Evolutionary conservation across 1,140 invertebrate genomes (phyloP).

Genomic region (Bathynomus jamesi): DNA sequence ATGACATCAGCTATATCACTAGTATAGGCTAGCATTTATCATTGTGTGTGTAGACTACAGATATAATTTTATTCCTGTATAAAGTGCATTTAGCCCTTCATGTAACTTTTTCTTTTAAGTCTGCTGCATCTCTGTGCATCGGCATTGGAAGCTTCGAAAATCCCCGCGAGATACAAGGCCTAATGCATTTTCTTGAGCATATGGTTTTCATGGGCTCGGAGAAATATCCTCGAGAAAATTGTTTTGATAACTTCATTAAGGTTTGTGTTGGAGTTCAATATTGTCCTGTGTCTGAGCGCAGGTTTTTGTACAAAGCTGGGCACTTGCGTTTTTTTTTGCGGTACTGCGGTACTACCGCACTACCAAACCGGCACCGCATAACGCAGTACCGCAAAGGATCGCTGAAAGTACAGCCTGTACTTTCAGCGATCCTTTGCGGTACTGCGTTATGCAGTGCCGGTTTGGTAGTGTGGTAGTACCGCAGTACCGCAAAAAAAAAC

Average conservation of each 20-base stretch:
- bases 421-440: too few relatives aligned
- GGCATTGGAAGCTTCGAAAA: conserved; percentile 68
- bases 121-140: conserved; percentile 30
- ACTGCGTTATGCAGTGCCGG: too few relatives aligned
- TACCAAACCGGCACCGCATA: too few relatives aligned
- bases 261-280: too few relatives aligned
- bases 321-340: too few relatives aligned
- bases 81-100: background rate
- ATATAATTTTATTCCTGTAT: background rate
- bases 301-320: too few relatives aligned
- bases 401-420: too few relatives aligned
- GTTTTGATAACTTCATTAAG: conserved; percentile 47
- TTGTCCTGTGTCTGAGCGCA: too few relatives aligned
- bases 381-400: too few relatives aligned
- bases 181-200: conserved; percentile 96
- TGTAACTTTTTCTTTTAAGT: conserved; percentile 8
- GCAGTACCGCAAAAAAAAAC: too few relatives aligned
- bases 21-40: background rate
- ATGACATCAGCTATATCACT: background rate
- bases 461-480: too few relatives aligned
- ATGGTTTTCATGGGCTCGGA: conserved; percentile 92
- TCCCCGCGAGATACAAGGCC: conserved; percentile 72
- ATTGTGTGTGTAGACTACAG: background rate
- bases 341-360: too few relatives aligned
- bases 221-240: conserved; percentile 91